phyloP scores from a whole-genome alignment of 2,797 vertebrate species.

The Tokudaia muenninki region DNA sequence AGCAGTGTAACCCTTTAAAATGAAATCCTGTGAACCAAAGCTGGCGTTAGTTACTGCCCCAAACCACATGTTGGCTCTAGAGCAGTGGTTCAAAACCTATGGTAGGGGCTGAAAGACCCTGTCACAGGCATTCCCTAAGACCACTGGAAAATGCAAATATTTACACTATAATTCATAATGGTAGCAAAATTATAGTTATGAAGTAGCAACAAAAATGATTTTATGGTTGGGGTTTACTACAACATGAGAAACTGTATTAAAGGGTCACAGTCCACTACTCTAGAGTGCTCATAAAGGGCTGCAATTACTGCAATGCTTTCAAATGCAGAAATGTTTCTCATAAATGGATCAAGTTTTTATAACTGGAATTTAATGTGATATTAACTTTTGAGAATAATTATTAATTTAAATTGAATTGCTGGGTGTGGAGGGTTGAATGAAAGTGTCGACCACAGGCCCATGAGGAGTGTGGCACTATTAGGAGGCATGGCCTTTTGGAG shows the following conservation, averaged over 20 bases:
- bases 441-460: too few relatives aligned
- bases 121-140: not conserved
- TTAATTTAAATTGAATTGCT: not conserved
- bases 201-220: not conserved
- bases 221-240: not conserved
- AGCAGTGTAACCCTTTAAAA: not conserved
- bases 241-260: not conserved
- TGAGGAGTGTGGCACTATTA: not conserved
- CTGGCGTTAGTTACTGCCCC: not conserved
- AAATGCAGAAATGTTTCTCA: not conserved
- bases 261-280: not conserved
- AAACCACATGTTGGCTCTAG: not conserved
- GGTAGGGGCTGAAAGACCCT: not conserved
- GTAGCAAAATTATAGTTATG: not conserved
- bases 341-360: not conserved
- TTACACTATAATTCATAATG: not conserved
- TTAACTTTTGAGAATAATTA: slow-evolving; percentile 1
- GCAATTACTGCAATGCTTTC: not conserved
- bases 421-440: not conserved
- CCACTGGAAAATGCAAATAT: not conserved
- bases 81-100: not conserved
- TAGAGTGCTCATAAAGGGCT: not conserved
- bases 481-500: not conserved
- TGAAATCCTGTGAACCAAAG: not conserved
- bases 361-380: not conserved